Evolutionary conservation across 2,113 vertebrate species (phyloP).

Genomic region (Psilopsiagon aurifrons): DNA sequence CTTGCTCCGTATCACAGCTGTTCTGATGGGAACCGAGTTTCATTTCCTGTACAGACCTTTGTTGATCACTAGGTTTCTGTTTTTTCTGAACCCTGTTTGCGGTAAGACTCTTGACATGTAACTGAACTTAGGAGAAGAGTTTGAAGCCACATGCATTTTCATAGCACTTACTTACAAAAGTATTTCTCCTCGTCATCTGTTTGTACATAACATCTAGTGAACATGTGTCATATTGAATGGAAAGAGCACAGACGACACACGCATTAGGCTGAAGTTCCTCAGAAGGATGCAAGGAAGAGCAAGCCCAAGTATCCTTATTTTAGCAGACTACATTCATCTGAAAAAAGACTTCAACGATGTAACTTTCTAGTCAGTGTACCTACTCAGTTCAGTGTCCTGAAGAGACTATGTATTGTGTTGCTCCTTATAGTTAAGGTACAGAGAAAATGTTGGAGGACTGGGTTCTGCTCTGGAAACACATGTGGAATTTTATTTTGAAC

Average conservation of each 20-base stretch:
- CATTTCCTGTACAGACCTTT: constrained; percentile 41
- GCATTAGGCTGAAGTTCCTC: fast-evolving
- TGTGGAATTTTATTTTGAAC: not conserved
- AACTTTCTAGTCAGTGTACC: not conserved
- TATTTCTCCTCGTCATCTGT: not conserved
- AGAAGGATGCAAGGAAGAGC: not conserved
- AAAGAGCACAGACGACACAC: not conserved
- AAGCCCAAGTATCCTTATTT: not conserved
- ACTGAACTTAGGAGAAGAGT: not conserved
- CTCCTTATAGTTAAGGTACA: not conserved
- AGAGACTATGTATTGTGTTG: not conserved
- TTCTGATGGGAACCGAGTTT: not conserved
- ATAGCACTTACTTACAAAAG: not conserved
- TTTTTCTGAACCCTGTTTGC: not conserved
- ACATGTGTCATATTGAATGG: fast-evolving
- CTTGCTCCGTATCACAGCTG: not conserved
- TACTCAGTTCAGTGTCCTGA: not conserved
- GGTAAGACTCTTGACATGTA: not conserved
- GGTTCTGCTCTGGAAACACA: not conserved
- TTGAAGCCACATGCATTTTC: not conserved
- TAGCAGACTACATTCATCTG: not conserved
- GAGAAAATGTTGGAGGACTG: not conserved
- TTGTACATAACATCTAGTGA: not conserved
- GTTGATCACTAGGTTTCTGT: not conserved
- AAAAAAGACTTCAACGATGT: fast-evolving